Evolutionary conservation across 2,797 vertebrate genomes (phyloP), one percentile per base, ranked within the genome.

Genomic region (Danio aesculapii): DNA sequence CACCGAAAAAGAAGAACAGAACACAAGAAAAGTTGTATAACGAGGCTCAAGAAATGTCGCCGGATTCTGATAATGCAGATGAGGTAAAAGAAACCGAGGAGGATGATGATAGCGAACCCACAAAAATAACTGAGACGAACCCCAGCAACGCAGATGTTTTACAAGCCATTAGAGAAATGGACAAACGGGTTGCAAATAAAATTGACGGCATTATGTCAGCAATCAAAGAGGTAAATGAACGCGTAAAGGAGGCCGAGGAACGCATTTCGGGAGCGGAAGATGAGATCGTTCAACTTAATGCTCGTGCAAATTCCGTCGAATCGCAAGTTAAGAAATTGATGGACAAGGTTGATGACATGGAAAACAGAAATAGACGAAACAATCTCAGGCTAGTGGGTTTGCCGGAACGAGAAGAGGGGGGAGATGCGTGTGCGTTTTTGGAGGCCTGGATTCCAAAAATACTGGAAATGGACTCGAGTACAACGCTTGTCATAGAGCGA

Each of bases 301-400:
- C n/a, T 49, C n/a, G 6, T 17, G 46, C 14, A 0, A 49, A 49
- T 2, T 69, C 46, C 66, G 62, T 39, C 16, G 61, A 7, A 55
- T 82, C 77, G 63, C 21, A 64, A n/a, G 41, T 21, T 16, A 39
- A 76, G 62, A 71, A 81, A 80, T 43, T 47, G 73, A 75, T 49
- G 49, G 52, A 30, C 4, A 58, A 30, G 30, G 30, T 30, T 30
- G 30, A 30, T 30, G 30, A 30, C 30, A 30, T 30, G 30, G 30
- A 30, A 30, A 30, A 30, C 30, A 30, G n/a, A n/a, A n/a, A n/a
- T n/a, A n/a, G 30, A 30, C 30, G 30, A 3, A 30, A 30, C 30
- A 30, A 30, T 3, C 30, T 30, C 1, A 30, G 30, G 30, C 30
- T 30, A 30, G 30, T 30, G 30, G 30, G 30, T 30, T 30, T 30